phyloP scores from a whole-genome alignment of 2,888 invertebrate genomes.

The Hypomecis atomaria region DNA sequence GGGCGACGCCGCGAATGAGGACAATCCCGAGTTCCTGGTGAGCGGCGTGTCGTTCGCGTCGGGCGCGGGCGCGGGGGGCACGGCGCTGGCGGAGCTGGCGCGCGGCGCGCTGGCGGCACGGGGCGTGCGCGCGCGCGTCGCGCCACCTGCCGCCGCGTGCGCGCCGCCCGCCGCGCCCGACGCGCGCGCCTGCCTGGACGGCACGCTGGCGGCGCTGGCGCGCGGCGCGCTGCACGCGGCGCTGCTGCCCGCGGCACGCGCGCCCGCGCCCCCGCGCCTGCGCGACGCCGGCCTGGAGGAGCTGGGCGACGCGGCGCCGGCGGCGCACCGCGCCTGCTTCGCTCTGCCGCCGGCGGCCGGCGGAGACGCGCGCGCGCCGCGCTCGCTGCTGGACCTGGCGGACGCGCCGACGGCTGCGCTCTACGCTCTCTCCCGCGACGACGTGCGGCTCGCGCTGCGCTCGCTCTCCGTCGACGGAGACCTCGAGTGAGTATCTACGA shows the following conservation, averaged over 20 bases:
- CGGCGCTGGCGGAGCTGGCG: slow-evolving; percentile 32
- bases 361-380: slow-evolving; percentile 57
- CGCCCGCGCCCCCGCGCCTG: slow-evolving; percentile 46
- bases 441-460: slow-evolving; percentile 8
- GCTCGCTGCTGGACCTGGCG: slow-evolving; percentile 66
- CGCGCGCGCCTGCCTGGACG: slow-evolving; percentile 38
- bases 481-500: slow-evolving; percentile 10
- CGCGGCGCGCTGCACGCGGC: slow-evolving; percentile 45
- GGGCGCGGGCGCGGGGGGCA: slow-evolving; percentile 11
- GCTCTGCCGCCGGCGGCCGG: slow-evolving; percentile 41
- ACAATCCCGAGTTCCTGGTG: background rate
- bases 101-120: slow-evolving; percentile 42
- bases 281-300: slow-evolving; percentile 65
- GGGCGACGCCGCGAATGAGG: background rate
- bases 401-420: slow-evolving; percentile 50
- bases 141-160: slow-evolving; percentile 24
- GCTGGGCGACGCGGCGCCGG: slow-evolving; percentile 62
- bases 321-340: slow-evolving; percentile 61
- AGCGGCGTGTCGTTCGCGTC: slow-evolving; percentile 14
- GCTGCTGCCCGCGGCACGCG: slow-evolving; percentile 40
- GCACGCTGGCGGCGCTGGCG: slow-evolving; percentile 49
- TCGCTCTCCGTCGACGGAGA: slow-evolving; percentile 8
- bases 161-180: slow-evolving; percentile 41
- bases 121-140: slow-evolving; percentile 26
- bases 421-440: slow-evolving; percentile 26